Percentiles rank a stretch among this genome's conserved stretches.
These are phyloP conservation scores for Melinaea marsaeus DNA, from an alignment of 2,888 invertebrate species.

Conservation along the genomic window DNA sequence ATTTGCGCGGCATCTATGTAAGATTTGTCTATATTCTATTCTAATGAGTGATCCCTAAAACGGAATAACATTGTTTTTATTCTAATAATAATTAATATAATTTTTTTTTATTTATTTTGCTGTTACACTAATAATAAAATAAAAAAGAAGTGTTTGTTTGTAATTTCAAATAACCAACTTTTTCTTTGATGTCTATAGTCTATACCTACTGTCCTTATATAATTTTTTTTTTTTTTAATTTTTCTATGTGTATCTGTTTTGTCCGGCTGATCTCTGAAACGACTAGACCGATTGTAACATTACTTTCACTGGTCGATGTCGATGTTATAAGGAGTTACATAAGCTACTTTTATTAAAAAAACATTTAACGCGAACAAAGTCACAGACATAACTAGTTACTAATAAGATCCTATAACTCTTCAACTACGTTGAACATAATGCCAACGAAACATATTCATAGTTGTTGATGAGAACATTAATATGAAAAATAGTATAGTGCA, in stretches of 20 bases:
- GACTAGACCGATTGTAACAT: too few species aligned
- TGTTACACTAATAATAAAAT: neutral
- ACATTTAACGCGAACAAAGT: too few species aligned
- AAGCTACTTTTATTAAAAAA: too few species aligned
- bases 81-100: neutral
- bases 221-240: too few species aligned
- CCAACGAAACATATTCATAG: slow-evolving; percentile 20
- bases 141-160: neutral
- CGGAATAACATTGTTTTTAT: neutral
- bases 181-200: too few species aligned
- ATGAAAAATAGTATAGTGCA: slow-evolving; percentile 36
- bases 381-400: too few species aligned
- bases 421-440: slow-evolving; percentile 8
- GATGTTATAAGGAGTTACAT: too few species aligned
- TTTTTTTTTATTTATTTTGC: neutral
- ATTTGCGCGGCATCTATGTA: slow-evolving; percentile 23
- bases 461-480: slow-evolving; percentile 27
- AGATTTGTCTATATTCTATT: slow-evolving; percentile 21
- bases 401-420: neutral
- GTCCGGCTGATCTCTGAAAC: too few species aligned
- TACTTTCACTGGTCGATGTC: too few species aligned
- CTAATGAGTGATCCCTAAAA: slow-evolving; percentile 5
- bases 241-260: too few species aligned
- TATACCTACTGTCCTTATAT: too few species aligned
- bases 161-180: too few species aligned